These are phyloP conservation scores for mouse (Mus musculus) DNA, from an alignment of 2,113 vertebrate genomes.

Conservation along the genomic window DNA sequence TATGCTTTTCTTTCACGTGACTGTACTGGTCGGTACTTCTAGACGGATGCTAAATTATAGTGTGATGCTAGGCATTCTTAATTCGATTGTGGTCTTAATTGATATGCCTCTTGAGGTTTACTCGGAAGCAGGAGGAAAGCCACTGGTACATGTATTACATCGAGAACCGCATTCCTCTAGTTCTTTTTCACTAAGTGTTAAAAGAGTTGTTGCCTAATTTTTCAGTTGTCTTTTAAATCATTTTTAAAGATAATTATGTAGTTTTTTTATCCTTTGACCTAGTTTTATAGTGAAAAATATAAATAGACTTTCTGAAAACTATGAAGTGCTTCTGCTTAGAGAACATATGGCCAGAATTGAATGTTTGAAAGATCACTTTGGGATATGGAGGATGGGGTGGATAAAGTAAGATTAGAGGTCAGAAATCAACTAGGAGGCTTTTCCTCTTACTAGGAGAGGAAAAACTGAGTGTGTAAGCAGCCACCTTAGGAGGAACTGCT, in stretches of 20 bases:
- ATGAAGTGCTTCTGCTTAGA: conserved; percentile 45
- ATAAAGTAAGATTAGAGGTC: neutral
- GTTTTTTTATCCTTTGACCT: conserved; percentile 65
- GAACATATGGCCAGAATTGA: conserved; percentile 1
- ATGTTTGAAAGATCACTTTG: conserved; percentile 25
- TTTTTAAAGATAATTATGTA: conserved; percentile 45
- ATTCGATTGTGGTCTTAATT: conserved; percentile 40
- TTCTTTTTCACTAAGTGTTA: conserved; percentile 36
- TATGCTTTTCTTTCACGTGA: conserved; percentile 29
- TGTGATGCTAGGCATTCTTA: conserved; percentile 33
- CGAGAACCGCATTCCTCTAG: conserved; percentile 1
- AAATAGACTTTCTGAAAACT: conserved; percentile 63
- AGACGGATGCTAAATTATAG: conserved; percentile 30
- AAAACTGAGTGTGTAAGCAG: neutral
- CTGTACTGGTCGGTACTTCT: conserved; percentile 13
- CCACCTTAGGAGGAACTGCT: neutral
- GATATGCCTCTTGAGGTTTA: neutral
- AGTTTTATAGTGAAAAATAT: conserved; percentile 58
- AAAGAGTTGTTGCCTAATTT: conserved; percentile 45
- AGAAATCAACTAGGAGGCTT: neutral
- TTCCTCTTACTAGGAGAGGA: neutral
- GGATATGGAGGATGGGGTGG: neutral
- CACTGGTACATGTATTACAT: conserved; percentile 7
- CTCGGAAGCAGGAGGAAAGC: neutral
- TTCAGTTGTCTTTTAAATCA: conserved; percentile 41